A percentile compares a stretch with the other conserved stretches of the same genome.
These are phyloP conservation scores for Drosophila santomea DNA, from an alignment of 1,140 invertebrate species.

Conservation along the genomic window DNA sequence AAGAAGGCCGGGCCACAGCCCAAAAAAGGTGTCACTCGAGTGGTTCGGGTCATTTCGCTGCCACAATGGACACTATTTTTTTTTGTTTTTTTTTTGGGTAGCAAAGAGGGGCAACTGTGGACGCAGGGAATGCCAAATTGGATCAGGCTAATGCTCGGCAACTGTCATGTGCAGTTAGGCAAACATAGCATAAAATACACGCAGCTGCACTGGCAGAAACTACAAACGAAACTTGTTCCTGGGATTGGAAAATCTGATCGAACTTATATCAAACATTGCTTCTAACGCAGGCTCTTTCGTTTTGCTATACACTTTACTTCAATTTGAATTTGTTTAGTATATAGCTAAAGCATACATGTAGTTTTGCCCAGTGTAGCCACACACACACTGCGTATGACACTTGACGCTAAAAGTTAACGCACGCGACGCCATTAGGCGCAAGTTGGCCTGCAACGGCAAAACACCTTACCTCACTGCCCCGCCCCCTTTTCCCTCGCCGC, in stretches of 20 bases:
- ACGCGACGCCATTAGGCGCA: constrained; percentile 75
- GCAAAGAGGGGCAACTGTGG: background rate
- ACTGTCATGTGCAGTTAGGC: constrained; percentile 82
- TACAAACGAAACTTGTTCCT: background rate
- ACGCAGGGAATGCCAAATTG: constrained; percentile 53
- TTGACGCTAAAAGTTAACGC: constrained; percentile 78
- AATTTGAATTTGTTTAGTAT: too few relatives aligned
- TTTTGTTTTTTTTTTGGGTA: constrained; percentile 1
- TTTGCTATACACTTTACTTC: too few relatives aligned
- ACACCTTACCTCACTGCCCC: constrained; percentile 40
- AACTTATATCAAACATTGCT: too few relatives aligned
- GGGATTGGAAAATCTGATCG: too few relatives aligned
- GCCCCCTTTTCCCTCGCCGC: background rate
- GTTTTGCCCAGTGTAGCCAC: background rate
- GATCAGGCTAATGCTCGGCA: constrained; percentile 77
- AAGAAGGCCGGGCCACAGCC: constrained; percentile 47
- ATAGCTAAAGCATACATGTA: too few relatives aligned
- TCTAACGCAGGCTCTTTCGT: too few relatives aligned
- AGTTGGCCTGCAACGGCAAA: constrained; percentile 60
- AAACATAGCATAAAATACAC: constrained; percentile 65
- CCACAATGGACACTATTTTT: constrained; percentile 38
- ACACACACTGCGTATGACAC: constrained; percentile 42
- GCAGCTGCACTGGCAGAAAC: constrained; percentile 12
- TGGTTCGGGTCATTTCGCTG: constrained; percentile 54
- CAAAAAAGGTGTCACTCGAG: constrained; percentile 53